Evolutionary conservation across 2,113 vertebrate genomes (phyloP).

Genomic region (Eudyptes chrysolophus): DNA sequence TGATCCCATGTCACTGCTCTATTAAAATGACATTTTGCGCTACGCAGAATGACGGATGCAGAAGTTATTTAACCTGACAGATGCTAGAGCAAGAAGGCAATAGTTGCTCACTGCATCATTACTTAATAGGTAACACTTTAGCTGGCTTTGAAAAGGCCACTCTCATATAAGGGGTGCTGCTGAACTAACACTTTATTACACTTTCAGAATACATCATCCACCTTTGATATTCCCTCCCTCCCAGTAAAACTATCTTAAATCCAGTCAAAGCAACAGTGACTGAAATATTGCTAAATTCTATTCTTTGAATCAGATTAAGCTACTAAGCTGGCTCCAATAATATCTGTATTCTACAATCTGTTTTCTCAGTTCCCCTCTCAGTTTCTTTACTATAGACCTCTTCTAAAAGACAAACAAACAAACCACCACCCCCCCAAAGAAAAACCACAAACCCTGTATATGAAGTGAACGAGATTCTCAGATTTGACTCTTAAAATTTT

Average conservation of each 20-base stretch:
- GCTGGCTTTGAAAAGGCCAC: neutral
- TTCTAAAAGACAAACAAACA: neutral
- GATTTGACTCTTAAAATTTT: neutral
- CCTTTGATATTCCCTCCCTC: neutral
- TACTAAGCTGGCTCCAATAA: neutral
- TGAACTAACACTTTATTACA: neutral
- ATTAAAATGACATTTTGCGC: slow-evolving; percentile 39
- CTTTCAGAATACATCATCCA: neutral
- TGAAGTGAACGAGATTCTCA: neutral
- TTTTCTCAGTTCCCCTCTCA: neutral
- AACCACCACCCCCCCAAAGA: too few species aligned
- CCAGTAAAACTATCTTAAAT: neutral
- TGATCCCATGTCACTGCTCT: slow-evolving; percentile 4
- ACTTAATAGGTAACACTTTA: neutral
- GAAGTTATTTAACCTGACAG: slow-evolving; percentile 8
- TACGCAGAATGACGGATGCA: neutral
- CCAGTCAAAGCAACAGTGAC: neutral
- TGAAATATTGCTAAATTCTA: neutral
- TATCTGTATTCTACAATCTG: neutral
- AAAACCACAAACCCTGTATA: neutral
- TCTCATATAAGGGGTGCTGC: neutral
- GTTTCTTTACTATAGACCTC: neutral
- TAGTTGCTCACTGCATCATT: neutral
- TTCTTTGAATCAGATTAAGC: neutral
- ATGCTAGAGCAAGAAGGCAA: neutral